These are phyloP conservation scores for Cyprinodon brontotheroides DNA, from an alignment of 2,113 vertebrate genomes.

Conservation along the genomic window DNA sequence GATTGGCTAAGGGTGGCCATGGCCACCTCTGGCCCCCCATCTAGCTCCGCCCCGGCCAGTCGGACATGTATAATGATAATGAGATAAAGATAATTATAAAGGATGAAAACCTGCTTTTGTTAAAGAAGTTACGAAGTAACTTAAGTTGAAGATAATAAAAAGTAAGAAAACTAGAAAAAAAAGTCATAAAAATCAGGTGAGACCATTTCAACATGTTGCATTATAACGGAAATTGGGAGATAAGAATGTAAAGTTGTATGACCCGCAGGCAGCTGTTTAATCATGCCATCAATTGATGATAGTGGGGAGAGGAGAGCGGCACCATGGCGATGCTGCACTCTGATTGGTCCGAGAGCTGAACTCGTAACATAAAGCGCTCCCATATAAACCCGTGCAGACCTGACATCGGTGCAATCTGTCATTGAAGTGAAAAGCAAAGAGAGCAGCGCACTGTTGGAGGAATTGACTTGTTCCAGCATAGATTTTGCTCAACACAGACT, in stretches of 20 bases:
- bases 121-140: no score
- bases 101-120: no score
- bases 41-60: no score
- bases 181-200: no score
- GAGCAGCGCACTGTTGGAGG: conserved; percentile 65
- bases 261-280: conserved; percentile 71
- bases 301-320: conserved; percentile 62
- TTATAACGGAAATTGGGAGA: not conserved
- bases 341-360: conserved; percentile 84
- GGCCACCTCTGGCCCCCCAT: no score
- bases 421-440: conserved; percentile 77
- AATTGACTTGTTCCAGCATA: conserved; percentile 41
- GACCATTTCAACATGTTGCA: not conserved
- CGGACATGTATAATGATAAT: no score
- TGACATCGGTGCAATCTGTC: conserved; percentile 81
- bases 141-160: no score
- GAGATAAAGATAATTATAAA: no score
- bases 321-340: conserved; percentile 58
- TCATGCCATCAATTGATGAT: conserved; percentile 82
- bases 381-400: conserved; percentile 88
- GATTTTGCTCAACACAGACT: conserved; percentile 39
- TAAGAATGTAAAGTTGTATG: not conserved
- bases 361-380: conserved; percentile 86
- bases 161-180: not conserved
- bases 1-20: no score